A percentile compares a stretch with the other conserved stretches of the same genome.
Evolutionary conservation across 2,113 vertebrate genomes (phyloP).

Genomic region (Peromyscus californicus): DNA sequence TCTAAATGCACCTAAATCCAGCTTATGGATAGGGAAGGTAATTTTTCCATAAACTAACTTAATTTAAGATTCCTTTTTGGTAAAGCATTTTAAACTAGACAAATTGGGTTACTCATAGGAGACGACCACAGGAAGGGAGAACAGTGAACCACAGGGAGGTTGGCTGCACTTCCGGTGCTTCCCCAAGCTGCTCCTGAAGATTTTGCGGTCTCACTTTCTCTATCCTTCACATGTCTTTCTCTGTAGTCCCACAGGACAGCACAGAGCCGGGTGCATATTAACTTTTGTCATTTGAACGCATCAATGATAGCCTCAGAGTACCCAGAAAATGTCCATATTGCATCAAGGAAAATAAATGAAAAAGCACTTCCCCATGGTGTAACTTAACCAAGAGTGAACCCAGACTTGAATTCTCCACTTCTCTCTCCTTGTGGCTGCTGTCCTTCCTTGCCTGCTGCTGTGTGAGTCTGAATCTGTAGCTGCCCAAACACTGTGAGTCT

Average conservation of each 20-base stretch:
- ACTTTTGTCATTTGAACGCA: no score
- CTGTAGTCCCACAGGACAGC: no score
- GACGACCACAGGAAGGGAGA: accelerated
- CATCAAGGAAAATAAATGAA: no score
- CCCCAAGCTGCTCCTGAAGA: neutral
- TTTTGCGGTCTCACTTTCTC: neutral
- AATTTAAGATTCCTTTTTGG: neutral
- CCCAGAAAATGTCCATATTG: no score
- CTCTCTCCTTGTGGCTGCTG: neutral
- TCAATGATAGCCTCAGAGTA: no score
- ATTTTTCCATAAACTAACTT: neutral
- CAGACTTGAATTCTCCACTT: neutral
- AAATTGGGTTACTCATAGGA: neutral
- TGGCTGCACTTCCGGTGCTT: neutral
- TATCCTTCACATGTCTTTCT: neutral
- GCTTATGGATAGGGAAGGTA: neutral
- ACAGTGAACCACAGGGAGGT: neutral
- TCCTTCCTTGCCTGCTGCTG: neutral
- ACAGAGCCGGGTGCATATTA: neutral
- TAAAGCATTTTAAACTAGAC: neutral
- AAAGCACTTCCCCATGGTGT: neutral
- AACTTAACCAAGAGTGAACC: neutral
- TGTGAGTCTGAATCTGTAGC: neutral
- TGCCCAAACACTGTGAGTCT: neutral
- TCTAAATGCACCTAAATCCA: neutral